These are phyloP conservation scores for Parazoanthus atlanticus DNA, from an alignment of 92 coral and sea anemone species.

Conservation along the genomic window DNA sequence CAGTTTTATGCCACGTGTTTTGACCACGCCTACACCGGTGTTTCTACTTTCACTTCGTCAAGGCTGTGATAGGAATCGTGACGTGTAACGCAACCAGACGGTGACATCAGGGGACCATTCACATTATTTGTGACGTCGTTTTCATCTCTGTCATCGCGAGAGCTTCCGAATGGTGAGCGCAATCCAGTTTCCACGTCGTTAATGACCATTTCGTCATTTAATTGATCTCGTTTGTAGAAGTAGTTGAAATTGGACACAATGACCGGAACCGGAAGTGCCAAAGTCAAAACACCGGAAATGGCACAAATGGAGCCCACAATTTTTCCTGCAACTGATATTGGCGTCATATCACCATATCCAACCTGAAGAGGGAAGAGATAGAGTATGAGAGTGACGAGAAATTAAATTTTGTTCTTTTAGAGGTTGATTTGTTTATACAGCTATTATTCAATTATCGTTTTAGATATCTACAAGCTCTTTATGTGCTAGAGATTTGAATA, in stretches of 20 bases:
- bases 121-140: constrained; percentile 45
- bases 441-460: too few species aligned
- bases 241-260: constrained; percentile 98
- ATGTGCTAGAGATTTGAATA: too few species aligned
- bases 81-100: constrained; percentile 67
- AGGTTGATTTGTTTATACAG: too few species aligned
- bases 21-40: constrained; percentile 66
- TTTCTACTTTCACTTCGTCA: constrained; percentile 78
- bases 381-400: not conserved
- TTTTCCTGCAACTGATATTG: constrained; percentile 80
- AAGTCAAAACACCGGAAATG: constrained; percentile 92
- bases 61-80: constrained; percentile 46
- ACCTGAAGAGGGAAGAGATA: not conserved
- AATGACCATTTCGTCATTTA: constrained; percentile 74
- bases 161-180: constrained; percentile 50
- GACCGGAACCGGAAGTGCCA: constrained; percentile 98
- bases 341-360: constrained; percentile 92
- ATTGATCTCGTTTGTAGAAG: constrained; percentile 91
- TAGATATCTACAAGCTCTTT: too few species aligned
- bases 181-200: constrained; percentile 64
- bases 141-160: constrained; percentile 50
- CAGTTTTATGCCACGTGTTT: constrained; percentile 17
- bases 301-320: constrained; percentile 98
- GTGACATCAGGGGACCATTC: constrained; percentile 77
- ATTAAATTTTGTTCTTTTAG: too few species aligned